Percentiles rank a stretch among this genome's conserved stretches.
These are phyloP conservation scores for Threskiornis aethiopicus DNA, from an alignment of 2,797 vertebrate species.

Conservation along the genomic window DNA sequence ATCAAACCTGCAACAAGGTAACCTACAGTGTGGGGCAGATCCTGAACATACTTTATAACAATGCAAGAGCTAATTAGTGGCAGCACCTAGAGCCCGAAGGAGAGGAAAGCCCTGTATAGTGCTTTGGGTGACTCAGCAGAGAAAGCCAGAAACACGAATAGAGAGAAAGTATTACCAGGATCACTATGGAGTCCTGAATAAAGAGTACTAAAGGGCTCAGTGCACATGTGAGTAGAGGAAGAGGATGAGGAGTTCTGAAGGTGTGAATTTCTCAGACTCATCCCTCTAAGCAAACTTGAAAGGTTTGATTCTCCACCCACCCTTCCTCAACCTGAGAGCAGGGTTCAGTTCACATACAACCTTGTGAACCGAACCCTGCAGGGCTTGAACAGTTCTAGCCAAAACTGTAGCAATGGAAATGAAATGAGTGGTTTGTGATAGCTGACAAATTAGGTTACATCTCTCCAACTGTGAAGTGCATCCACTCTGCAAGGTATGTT, in stretches of 20 bases:
- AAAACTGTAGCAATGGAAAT: slow-evolving; percentile 60
- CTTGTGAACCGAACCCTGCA: slow-evolving; percentile 50
- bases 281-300: slow-evolving; percentile 54
- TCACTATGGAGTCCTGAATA: neutral
- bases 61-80: neutral
- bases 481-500: slow-evolving; percentile 27
- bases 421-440: slow-evolving; percentile 54
- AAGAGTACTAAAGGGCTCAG: neutral
- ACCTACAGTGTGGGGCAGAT: neutral
- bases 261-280: slow-evolving; percentile 53
- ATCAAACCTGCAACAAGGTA: neutral
- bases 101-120: neutral
- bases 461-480: neutral
- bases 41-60: neutral
- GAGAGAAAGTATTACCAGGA: neutral
- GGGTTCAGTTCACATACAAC: slow-evolving; percentile 34
- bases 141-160: neutral
- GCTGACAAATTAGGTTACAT: slow-evolving; percentile 64
- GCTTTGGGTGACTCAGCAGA: neutral
- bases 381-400: slow-evolving; percentile 48
- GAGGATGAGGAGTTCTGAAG: neutral
- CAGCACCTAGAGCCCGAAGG: neutral
- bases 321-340: slow-evolving; percentile 26
- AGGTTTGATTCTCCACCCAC: slow-evolving; percentile 51
- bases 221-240: neutral